Conservation (phyloP, 2,888 invertebrate species). For the Gastracanthus pulcherrimus region DNA sequence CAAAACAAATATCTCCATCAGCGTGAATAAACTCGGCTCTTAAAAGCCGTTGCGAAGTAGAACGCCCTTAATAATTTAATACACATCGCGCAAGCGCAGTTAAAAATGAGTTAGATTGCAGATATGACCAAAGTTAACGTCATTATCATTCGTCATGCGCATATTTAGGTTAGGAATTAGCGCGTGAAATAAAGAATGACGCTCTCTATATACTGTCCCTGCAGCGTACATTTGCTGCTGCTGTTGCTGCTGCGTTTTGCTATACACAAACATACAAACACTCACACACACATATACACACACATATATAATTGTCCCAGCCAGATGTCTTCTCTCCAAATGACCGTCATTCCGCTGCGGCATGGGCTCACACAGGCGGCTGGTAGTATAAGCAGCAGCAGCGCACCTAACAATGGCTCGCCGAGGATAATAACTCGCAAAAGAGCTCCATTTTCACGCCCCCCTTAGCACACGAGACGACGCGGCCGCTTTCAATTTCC, state of each 20-base stretch:
- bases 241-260: background rate
- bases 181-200: constrained; percentile 52
- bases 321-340: constrained; percentile 28
- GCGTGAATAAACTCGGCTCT: too few species aligned
- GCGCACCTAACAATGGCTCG: background rate
- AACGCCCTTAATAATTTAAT: background rate
- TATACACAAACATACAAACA: background rate
- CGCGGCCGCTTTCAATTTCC: constrained; percentile 32
- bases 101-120: background rate
- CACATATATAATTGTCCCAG: background rate
- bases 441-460: constrained; percentile 20
- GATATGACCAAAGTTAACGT: background rate
- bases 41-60: too few species aligned
- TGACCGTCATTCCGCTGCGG: constrained; percentile 24
- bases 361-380: background rate
- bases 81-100: background rate
- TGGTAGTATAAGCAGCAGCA: background rate
- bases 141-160: constrained; percentile 2
- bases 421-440: constrained; percentile 26
- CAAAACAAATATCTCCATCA: background rate
- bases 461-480: too few species aligned
- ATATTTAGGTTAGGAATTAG: constrained; percentile 52
- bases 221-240: background rate
- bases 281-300: background rate
- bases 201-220: too few species aligned